phyloP scores from a whole-genome alignment of 2,797 vertebrate genomes.

The Poecile montanus region DNA sequence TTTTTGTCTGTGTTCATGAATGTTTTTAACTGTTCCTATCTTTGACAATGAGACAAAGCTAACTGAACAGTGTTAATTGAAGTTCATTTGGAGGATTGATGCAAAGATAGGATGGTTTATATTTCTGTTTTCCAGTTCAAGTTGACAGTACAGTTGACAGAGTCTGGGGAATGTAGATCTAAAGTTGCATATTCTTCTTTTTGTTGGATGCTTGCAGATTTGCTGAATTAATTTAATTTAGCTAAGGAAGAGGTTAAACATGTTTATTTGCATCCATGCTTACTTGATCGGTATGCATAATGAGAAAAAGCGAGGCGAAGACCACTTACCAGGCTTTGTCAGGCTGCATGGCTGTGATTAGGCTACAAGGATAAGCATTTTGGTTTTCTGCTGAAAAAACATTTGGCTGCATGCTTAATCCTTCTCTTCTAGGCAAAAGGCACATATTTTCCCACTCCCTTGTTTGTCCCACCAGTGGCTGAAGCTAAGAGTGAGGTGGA shows the following conservation, averaged over 20 bases:
- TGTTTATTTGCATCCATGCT: not conserved
- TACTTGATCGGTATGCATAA: not conserved
- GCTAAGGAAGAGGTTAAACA: not conserved
- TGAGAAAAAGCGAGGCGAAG: not conserved
- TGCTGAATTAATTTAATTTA: not conserved
- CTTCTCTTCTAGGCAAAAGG: not conserved
- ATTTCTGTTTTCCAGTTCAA: not conserved
- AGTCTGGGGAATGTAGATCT: not conserved
- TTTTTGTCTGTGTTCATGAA: not conserved
- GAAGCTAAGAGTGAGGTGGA: not conserved
- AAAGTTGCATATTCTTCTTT: not conserved
- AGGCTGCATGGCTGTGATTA: not conserved
- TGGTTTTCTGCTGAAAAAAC: constrained; percentile 6
- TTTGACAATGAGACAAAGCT: not conserved
- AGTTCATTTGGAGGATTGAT: not conserved
- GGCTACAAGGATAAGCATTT: not conserved
- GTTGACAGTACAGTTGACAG: not conserved
- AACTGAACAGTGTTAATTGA: not conserved
- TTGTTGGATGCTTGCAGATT: not conserved
- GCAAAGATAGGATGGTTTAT: not conserved
- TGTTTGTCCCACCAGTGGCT: not conserved
- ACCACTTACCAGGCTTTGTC: not conserved
- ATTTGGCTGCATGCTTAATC: not conserved
- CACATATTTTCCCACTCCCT: not conserved
- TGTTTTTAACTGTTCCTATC: not conserved